Conservation (phyloP, 2,113 vertebrate genomes). For the Amphiprion ocellaris region DNA sequence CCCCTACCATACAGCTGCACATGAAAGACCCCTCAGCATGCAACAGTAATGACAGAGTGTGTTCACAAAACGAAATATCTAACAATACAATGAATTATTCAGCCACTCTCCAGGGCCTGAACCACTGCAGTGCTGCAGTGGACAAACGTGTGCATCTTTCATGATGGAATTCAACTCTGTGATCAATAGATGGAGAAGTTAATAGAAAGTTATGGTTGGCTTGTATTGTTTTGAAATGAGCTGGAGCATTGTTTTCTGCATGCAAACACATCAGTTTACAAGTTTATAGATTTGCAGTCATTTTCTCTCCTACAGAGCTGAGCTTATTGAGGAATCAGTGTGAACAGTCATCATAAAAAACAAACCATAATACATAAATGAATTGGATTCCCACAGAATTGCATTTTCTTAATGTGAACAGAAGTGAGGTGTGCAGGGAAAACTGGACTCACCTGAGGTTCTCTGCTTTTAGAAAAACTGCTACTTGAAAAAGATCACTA, state of each 20-base stretch:
- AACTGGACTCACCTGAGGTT: constrained; percentile 4
- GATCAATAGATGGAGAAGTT: constrained; percentile 19
- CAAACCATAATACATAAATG: constrained; percentile 5
- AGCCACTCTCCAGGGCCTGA: constrained; percentile 23
- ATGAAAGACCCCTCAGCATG: constrained; percentile 56
- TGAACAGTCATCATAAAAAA: neutral
- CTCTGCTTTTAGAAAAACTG: neutral
- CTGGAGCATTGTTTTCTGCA: neutral
- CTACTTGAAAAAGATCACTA: constrained; percentile 37
- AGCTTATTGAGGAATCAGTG: neutral
- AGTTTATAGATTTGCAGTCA: constrained; percentile 14
- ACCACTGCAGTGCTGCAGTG: constrained; percentile 11
- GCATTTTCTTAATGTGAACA: constrained; percentile 33
- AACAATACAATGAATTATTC: constrained; percentile 70
- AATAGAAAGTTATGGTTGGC: constrained; percentile 26
- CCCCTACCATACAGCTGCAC: constrained; percentile 26
- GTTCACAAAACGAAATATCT: constrained; percentile 59
- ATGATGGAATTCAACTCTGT: constrained; percentile 27
- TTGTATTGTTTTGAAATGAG: neutral
- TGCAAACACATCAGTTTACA: constrained; percentile 17
- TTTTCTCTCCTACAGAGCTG: constrained; percentile 5
- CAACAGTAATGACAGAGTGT: constrained; percentile 51
- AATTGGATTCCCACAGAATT: constrained; percentile 8
- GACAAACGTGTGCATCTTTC: constrained; percentile 28
- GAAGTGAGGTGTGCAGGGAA: constrained; percentile 2